Evolutionary conservation across 2,888 invertebrate genomes (phyloP), one percentile per base, ranked within the genome.

Genomic region (Lasius platythorax): DNA sequence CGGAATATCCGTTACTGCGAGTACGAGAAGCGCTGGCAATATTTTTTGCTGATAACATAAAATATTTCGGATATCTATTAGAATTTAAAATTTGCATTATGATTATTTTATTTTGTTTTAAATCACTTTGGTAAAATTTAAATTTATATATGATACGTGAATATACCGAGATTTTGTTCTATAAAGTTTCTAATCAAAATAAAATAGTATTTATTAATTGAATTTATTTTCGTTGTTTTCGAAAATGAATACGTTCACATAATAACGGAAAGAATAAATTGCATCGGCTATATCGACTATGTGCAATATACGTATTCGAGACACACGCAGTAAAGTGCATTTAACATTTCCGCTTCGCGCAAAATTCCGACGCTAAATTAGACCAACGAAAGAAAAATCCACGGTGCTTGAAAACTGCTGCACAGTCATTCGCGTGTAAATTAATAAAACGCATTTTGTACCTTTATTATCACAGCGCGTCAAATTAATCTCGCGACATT

Each of bases 371-470:
- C 56, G 76, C 85, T 90, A 87, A 91, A 91, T 91, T 91, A 37
- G 3, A 37, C 85, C 74, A 83, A 86, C 85, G 87, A 90, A 90
- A 91, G 86, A 87, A 87, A 90, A 84, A 87, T 85, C 85, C 85
- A 83, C 81, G 84, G 82, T 43, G 85, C 87, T 91, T 90, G 86
- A 87, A 88, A 83, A 43, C 56, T 68, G 78, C 87, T 85, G 85
- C 82, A 66, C 46, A 70, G 74, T 82, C 75, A 73, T 81, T 87
- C 76, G 82, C 83, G 79, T 87, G 88, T 89, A 91, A 90, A 91
- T 91, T 88, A 89, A 89, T 90, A 90, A 92, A 92, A 90, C 85
- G 76, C 82, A 87, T 87, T 86, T 75, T 84, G 83, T 53, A 61
- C 61, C 82, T 83, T 85, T 83, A 81, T 83, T 81, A 85, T 83